phyloP scores from a whole-genome alignment of 2,113 vertebrate genomes.

The Indri indri region DNA sequence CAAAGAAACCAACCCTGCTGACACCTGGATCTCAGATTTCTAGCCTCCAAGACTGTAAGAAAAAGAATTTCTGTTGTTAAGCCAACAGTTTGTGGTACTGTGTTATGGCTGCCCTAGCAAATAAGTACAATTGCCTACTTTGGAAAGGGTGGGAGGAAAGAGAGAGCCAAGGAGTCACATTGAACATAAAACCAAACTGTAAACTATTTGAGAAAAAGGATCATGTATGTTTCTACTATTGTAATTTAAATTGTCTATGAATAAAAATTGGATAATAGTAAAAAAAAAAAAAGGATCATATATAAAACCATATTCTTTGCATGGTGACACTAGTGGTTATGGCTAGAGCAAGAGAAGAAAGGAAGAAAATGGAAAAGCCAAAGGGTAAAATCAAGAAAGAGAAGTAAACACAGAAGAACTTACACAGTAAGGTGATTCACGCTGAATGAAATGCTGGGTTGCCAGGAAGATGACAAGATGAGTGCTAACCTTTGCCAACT shows the following conservation, averaged over 20 bases:
- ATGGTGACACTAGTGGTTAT: background rate
- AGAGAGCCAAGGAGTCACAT: fast-evolving
- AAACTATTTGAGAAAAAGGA: background rate
- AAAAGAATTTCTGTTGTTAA: background rate
- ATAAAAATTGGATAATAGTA: no score
- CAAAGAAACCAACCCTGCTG: background rate
- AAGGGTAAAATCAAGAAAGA: background rate
- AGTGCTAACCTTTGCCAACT: background rate
- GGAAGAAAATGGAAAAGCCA: background rate
- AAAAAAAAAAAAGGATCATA: background rate
- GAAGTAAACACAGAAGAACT: background rate
- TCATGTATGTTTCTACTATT: no score
- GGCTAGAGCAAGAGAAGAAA: background rate
- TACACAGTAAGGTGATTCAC: background rate
- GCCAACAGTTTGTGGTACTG: background rate
- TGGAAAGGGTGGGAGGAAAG: background rate
- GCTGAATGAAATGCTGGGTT: background rate
- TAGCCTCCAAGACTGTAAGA: background rate
- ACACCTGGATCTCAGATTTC: background rate
- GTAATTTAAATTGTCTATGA: no score
- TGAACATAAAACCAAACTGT: background rate
- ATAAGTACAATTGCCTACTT: background rate
- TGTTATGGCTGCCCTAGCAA: no score
- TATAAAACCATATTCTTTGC: background rate
- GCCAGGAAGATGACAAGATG: background rate